Conservation (phyloP, 2,113 vertebrate species). For the Grus americana region DNA sequence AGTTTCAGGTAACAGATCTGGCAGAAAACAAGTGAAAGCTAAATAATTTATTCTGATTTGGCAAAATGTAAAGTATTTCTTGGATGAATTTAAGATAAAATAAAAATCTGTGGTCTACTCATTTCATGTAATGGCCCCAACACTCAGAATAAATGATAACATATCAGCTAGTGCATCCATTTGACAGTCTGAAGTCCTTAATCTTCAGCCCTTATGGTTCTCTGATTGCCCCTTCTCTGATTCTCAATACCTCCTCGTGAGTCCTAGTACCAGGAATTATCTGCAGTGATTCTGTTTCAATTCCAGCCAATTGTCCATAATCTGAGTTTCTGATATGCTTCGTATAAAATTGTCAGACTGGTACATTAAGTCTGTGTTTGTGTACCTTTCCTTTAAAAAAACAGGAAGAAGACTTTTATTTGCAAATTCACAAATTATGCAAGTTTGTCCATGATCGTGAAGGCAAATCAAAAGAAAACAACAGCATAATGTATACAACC, state of each 20-base stretch:
- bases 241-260: background rate
- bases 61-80: background rate
- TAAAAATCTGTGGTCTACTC: background rate
- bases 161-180: background rate
- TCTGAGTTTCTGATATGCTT: background rate
- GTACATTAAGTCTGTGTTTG: background rate
- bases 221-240: background rate
- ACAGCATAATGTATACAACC: background rate
- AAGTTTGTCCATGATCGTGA: background rate
- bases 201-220: background rate
- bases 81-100: background rate
- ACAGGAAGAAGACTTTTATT: background rate
- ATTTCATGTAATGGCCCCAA: background rate
- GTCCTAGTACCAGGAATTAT: background rate
- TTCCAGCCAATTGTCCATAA: background rate
- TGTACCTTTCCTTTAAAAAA: background rate
- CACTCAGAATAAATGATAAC: background rate
- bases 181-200: background rate
- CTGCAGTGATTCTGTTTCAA: conserved; percentile 13
- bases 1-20: background rate
- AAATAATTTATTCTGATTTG: background rate
- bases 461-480: background rate
- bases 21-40: background rate
- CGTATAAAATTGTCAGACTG: background rate
- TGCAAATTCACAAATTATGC: background rate